A percentile compares a stretch with the other conserved stretches of the same genome.
Evolutionary conservation across 2,797 vertebrate species (phyloP).

Genomic region (Macropus fuliginosus): DNA sequence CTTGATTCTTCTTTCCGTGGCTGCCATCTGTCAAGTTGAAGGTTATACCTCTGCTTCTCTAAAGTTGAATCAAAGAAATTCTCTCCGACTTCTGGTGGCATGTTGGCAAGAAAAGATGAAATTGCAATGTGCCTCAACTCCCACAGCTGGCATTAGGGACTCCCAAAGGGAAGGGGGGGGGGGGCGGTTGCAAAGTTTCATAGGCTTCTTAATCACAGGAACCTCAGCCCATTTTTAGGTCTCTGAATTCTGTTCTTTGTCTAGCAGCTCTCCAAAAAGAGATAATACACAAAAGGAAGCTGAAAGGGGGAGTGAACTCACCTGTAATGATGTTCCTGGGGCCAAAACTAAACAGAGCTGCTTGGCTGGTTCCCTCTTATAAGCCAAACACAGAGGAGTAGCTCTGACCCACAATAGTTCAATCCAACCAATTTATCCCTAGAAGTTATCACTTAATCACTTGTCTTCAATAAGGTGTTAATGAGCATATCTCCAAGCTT

Average conservation of each 20-base stretch:
- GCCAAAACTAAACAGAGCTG: background rate
- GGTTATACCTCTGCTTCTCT: background rate
- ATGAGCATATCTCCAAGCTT: background rate
- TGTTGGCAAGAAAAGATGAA: background rate
- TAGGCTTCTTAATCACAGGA: background rate
- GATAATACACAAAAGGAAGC: background rate
- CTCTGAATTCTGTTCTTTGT: background rate
- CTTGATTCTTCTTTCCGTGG: background rate
- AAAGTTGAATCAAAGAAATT: background rate
- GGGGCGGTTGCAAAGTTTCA: background rate
- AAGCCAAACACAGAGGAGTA: background rate
- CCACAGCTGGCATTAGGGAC: background rate
- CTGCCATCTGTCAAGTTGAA: background rate
- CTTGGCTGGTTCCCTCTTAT: background rate
- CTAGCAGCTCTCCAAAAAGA: background rate
- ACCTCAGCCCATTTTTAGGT: background rate
- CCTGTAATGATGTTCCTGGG: background rate
- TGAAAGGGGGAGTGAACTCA: background rate
- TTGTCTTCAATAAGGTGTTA: background rate
- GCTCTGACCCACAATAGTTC: background rate
- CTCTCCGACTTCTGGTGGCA: background rate
- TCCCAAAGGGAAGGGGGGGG: background rate
- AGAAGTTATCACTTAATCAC: background rate
- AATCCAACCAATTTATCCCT: background rate
- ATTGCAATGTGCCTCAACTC: background rate